These are phyloP conservation scores for Melanerpes formicivorus DNA, from an alignment of 2,113 vertebrate species.

Conservation along the genomic window DNA sequence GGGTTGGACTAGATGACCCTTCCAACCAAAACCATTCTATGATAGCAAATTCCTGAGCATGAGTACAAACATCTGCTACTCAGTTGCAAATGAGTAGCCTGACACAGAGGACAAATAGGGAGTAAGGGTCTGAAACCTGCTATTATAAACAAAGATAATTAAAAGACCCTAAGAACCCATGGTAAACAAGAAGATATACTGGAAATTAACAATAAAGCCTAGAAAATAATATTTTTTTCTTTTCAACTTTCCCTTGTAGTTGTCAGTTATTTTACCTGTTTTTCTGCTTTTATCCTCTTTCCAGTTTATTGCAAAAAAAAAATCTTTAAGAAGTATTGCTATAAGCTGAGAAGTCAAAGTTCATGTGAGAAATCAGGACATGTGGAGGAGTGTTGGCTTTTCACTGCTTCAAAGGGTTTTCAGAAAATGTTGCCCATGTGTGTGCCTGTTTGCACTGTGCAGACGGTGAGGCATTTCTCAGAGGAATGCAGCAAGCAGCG, in stretches of 20 bases:
- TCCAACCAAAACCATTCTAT: no score
- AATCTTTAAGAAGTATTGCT: not conserved
- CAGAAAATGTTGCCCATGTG: not conserved
- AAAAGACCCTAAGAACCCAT: not conserved
- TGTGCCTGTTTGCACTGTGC: constrained; percentile 25
- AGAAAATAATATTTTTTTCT: not conserved
- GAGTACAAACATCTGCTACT: not conserved
- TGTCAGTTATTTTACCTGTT: not conserved
- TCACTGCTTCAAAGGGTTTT: not conserved
- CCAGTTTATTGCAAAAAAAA: not conserved
- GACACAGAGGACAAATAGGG: not conserved
- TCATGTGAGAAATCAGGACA: not conserved
- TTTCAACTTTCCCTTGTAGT: not conserved
- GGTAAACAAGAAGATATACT: not conserved
- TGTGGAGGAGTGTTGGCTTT: constrained; percentile 11
- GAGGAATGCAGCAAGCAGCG: constrained; percentile 8
- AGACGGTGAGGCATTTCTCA: constrained; percentile 3
- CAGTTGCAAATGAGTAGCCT: not conserved
- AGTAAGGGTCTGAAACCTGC: not conserved
- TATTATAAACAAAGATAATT: not conserved
- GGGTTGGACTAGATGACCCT: no score
- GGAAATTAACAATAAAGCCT: not conserved
- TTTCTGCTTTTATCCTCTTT: not conserved
- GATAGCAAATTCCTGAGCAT: not conserved
- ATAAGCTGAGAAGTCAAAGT: not conserved